Base-by-base conservation (phyloP, 1,140 invertebrate genomes). In the Heliconius nattereri region DNA sequence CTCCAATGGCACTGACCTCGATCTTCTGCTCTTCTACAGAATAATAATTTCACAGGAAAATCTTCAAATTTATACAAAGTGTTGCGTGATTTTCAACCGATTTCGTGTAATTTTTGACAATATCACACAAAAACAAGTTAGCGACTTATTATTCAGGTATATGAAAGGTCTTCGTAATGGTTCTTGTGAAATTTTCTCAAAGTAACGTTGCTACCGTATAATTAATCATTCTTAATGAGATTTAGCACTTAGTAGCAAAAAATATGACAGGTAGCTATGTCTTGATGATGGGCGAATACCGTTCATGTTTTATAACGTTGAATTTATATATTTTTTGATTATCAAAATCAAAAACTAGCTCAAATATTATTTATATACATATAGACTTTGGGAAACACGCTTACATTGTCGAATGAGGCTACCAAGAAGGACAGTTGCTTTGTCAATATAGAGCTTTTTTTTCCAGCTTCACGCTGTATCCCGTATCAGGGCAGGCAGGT, bases 181-280 rank as follows among this genome's bases (percentile, higher is more conserved):
- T 79, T 74, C 78, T 74, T 57, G 35, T 73, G 71, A 73, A 79
- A 82, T 75, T 82, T 82, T 78, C 78, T 71, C 74, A 82, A 78
- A 83, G 73, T 66, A 52, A 54, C 70, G 70, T 77, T 77, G 52
- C 70, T 80, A 66, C 73, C 37, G 49, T 54, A 73, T 80, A 83
- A 83, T 83, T 83, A 83, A 83, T 83, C 81, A 83, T 80, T 72
- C 54, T 78, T 83, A 83, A 83, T 83, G 82, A 81, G 82, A 81
- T 81, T 81, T 79, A 75, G 79, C 79, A 83, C 79, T 83, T 81
- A 81, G 71, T 60, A 37, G 71, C 77, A 75, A 79, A 79, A 80
- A 80, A 80, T 76, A 80, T 49, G 71, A 54, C 76, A 71, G 60
- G 60, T 71, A 35, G 23, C 35, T 72, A 72, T 72, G 71, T 72